A percentile compares a stretch with the other conserved stretches of the same genome.
phyloP scores from a whole-genome alignment of 30 jellyfish, hydroid and myxozoan species.

The Catostylus mosaicus region DNA sequence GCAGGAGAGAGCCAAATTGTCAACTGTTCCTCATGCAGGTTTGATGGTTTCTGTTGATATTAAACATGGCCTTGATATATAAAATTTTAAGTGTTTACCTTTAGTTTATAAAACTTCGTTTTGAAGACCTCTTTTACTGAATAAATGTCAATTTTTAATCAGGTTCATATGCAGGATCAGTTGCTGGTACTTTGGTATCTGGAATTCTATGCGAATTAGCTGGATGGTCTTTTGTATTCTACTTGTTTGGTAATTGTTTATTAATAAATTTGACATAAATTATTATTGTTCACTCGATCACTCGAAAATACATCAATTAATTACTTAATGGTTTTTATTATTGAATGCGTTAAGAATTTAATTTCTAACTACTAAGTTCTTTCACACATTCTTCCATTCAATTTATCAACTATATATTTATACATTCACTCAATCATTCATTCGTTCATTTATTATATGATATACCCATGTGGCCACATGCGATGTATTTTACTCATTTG shows the following conservation, averaged over 20 bases:
- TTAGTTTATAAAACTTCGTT: too few species aligned
- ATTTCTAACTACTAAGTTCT: too few species aligned
- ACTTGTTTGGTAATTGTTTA: constrained; percentile 72
- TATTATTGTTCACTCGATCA: neutral
- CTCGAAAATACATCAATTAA: too few species aligned
- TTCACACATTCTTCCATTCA: too few species aligned
- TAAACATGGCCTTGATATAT: neutral
- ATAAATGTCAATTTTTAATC: neutral
- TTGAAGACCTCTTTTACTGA: neutral
- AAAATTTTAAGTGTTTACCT: too few species aligned
- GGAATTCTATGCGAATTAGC: constrained; percentile 93
- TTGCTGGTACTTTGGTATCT: constrained; percentile 91
- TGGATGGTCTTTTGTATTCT: constrained; percentile 97
- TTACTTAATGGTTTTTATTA: too few species aligned
- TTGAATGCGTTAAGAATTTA: too few species aligned
- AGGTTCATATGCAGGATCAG: constrained; percentile 99
- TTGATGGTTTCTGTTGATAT: neutral
- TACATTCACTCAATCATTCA: too few species aligned
- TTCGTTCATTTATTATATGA: too few species aligned
- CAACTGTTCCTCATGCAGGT: constrained; percentile 98
- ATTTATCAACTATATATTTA: too few species aligned
- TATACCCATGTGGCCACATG: too few species aligned
- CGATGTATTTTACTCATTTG: too few species aligned
- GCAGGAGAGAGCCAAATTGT: constrained; percentile 78
- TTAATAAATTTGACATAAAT: neutral